A percentile compares a stretch with the other conserved stretches of the same genome.
Conservation (phyloP, 1,140 invertebrate genomes). For the Lordiphosa stackelbergi region DNA sequence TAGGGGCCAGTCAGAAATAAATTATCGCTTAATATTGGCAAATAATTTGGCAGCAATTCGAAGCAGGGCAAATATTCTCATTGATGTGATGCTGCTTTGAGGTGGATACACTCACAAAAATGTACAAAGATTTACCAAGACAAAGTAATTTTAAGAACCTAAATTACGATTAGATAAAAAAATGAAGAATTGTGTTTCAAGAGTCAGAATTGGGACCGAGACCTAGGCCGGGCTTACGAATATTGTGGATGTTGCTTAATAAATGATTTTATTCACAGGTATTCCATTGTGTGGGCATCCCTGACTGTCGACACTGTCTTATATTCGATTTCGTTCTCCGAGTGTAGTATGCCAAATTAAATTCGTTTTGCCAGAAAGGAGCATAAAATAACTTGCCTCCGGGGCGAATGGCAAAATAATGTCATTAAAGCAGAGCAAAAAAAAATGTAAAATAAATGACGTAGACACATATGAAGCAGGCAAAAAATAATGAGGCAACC, state of each 20-base stretch:
- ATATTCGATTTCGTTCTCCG: background rate
- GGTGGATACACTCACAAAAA: background rate
- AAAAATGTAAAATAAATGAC: slow-evolving; percentile 45
- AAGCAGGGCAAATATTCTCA: slow-evolving; percentile 8
- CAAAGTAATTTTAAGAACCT: no score
- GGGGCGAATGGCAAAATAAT: slow-evolving; percentile 51
- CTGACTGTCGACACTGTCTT: no score
- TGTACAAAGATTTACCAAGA: no score
- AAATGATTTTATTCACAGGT: no score
- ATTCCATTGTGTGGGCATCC: no score
- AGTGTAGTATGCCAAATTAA: slow-evolving; percentile 41
- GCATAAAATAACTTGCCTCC: slow-evolving; percentile 31
- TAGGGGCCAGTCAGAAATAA: slow-evolving; percentile 53
- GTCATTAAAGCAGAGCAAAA: slow-evolving; percentile 65
- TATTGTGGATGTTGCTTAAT: no score
- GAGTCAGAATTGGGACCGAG: no score
- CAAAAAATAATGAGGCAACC: slow-evolving; percentile 38
- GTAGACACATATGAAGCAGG: slow-evolving; percentile 20
- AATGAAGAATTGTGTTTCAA: no score
- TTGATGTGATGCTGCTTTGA: slow-evolving; percentile 13
- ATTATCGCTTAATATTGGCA: slow-evolving; percentile 74
- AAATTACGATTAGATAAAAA: no score
- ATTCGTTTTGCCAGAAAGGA: slow-evolving; percentile 47
- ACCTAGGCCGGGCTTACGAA: no score
- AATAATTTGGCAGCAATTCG: slow-evolving; percentile 52